Evolutionary conservation across 2,797 vertebrate species (phyloP), one percentile per base, ranked within the genome.

Genomic region (Paratrypauchen microcephalus): DNA sequence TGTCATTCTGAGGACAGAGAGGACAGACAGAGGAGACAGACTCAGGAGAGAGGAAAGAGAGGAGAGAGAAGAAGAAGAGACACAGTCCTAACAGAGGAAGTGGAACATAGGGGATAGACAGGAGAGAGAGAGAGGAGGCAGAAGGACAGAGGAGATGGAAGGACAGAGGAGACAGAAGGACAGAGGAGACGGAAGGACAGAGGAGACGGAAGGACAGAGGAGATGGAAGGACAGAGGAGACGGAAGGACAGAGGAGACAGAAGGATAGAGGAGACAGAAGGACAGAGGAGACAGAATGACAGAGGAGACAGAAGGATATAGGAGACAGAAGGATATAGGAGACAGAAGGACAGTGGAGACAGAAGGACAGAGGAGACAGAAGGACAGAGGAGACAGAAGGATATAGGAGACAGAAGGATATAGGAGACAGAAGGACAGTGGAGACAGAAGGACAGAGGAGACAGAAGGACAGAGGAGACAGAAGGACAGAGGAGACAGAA

Each of bases 1-100:
- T 77, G 86, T 85, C 83, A 83, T 88, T 88, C 79, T 73, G 58
- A n/a, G 58, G 58, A 32, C 30, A n/a, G 28, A 57, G 78, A 83
- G 78, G 84, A 68, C 78, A 30, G 0, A 2, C 39, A 24, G 18
- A 50, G 48, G 18, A 50, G 48, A n/a, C 13, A 50, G 48, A 18
- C 18, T n/a, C 18, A n/a, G 5, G 48, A 50, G 16, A 18, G 48
- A 50, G 48, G 18, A 19, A 7, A 7, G 1, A 50, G 48, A 5
- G 48, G 6, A n/a, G 5, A 50, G 18, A 7, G 6, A 4, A 4
- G 1, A n/a, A 19, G 5, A 2, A n/a, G 19, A 50, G 18, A n/a
- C n/a, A n/a, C n/a, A n/a, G n/a, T n/a, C n/a, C n/a, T n/a, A n/a
- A n/a, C n/a, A n/a, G n/a, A n/a, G n/a, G n/a, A n/a, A n/a, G n/a